phyloP scores from a whole-genome alignment of 2,888 invertebrate genomes.

The Sisyra terminalis region DNA sequence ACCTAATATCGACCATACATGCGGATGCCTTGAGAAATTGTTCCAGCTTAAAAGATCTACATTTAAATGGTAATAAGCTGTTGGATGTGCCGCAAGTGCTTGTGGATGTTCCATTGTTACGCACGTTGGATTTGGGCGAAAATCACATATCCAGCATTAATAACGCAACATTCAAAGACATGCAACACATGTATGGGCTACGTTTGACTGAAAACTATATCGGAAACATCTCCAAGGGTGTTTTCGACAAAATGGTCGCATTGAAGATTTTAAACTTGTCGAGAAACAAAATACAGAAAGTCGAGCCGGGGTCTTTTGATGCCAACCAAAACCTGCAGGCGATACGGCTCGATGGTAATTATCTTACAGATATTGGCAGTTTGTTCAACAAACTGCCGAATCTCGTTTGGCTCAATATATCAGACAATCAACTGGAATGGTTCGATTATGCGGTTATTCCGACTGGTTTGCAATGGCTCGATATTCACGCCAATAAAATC shows the following conservation, averaged over 20 bases:
- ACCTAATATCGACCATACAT: conserved; percentile 57
- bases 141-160: conserved; percentile 66
- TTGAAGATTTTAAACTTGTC: conserved; percentile 71
- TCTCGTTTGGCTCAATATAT: conserved; percentile 73
- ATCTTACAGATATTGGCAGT: conserved; percentile 58
- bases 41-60: conserved; percentile 63
- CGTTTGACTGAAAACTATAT: conserved; percentile 74
- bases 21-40: conserved; percentile 62
- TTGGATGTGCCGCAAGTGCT: conserved; percentile 58
- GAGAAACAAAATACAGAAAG: conserved; percentile 62
- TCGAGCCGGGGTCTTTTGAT: conserved; percentile 65
- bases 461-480: conserved; percentile 67
- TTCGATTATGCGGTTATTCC: conserved; percentile 78
- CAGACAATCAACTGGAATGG: conserved; percentile 67
- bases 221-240: conserved; percentile 60
- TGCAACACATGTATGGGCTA: conserved; percentile 65
- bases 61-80: conserved; percentile 67
- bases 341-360: conserved; percentile 67
- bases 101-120: conserved; percentile 55
- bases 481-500: conserved; percentile 72
- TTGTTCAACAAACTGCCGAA: conserved; percentile 66
- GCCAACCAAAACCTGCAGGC: conserved; percentile 61
- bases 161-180: conserved; percentile 62
- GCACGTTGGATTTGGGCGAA: conserved; percentile 69
- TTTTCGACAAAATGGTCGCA: conserved; percentile 60